These are phyloP conservation scores for Drosophila pectinifera DNA, from an alignment of 1,140 invertebrate genomes.

Conservation along the genomic window DNA sequence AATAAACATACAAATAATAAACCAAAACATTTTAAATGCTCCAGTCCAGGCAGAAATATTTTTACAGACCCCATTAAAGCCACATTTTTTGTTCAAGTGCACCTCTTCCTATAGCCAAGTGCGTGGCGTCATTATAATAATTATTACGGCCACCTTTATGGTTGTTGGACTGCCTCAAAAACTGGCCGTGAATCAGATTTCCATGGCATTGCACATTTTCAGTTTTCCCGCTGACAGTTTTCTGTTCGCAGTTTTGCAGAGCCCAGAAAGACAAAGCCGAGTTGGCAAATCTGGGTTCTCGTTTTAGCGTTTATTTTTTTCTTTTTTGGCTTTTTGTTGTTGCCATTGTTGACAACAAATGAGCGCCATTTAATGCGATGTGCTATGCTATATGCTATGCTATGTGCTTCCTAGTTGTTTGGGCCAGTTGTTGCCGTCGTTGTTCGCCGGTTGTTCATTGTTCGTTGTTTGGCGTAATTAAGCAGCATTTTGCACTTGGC, in stretches of 20 bases:
- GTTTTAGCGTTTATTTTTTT: constrained; percentile 7
- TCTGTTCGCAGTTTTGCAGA: constrained; percentile 56
- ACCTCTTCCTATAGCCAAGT: constrained; percentile 12
- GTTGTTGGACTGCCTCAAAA: constrained; percentile 53
- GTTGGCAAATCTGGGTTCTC: constrained; percentile 52
- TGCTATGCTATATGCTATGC: constrained; percentile 38
- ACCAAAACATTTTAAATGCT: background rate
- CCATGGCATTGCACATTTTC: constrained; percentile 80
- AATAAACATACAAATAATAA: background rate
- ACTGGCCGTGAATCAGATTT: constrained; percentile 81
- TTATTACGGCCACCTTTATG: constrained; percentile 59
- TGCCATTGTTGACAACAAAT: constrained; percentile 47
- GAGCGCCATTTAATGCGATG: constrained; percentile 71
- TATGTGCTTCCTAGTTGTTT: constrained; percentile 60
- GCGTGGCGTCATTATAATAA: constrained; percentile 26
- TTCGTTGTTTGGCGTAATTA: constrained; percentile 67
- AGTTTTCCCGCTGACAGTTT: constrained; percentile 49
- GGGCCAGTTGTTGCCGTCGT: constrained; percentile 22
- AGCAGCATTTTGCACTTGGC: constrained; percentile 54
- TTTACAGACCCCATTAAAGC: background rate
- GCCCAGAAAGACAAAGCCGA: constrained; percentile 37
- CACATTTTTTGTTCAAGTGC: background rate
- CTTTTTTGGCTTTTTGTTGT: constrained; percentile 1
- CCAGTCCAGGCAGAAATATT: background rate
- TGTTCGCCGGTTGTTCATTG: constrained; percentile 51